Conservation (phyloP, 2,113 vertebrate species). For the Albula goreensis region DNA sequence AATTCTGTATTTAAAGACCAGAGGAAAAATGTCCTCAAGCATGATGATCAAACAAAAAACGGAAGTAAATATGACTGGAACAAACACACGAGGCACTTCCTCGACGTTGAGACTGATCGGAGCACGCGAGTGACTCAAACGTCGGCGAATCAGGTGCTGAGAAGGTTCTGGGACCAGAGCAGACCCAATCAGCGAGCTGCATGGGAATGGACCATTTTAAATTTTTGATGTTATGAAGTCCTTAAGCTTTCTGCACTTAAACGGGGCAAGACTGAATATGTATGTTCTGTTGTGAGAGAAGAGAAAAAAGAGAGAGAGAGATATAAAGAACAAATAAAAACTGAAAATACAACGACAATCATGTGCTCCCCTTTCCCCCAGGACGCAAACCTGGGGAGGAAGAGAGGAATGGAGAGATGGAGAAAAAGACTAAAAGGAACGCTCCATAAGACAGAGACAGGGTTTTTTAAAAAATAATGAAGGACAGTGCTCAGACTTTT, state of each 20-base stretch:
- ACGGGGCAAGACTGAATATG: conserved; percentile 46
- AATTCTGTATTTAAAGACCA: conserved; percentile 60
- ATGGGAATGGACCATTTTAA: conserved; percentile 36
- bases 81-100: conserved; percentile 43
- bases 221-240: conserved; percentile 40
- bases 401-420: conserved; percentile 47
- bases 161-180: conserved; percentile 29
- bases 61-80: conserved; percentile 20
- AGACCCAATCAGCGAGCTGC: conserved; percentile 43
- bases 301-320: conserved; percentile 44
- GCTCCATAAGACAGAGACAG: conserved; percentile 41
- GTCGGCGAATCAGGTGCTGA: conserved; percentile 35
- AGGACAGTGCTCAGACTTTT: conserved; percentile 61
- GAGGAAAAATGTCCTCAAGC: conserved; percentile 47
- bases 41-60: conserved; percentile 45
- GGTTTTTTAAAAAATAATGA: conserved; percentile 41
- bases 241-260: conserved; percentile 64
- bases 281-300: conserved; percentile 60
- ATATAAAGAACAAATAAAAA: conserved; percentile 51
- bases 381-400: conserved; percentile 43
- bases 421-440: conserved; percentile 49
- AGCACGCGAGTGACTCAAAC: not conserved
- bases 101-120: conserved; percentile 30
- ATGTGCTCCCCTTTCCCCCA: conserved; percentile 47
- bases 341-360: conserved; percentile 74